Conservation (phyloP, 2,888 invertebrate species). For the Parnassius smintheus region DNA sequence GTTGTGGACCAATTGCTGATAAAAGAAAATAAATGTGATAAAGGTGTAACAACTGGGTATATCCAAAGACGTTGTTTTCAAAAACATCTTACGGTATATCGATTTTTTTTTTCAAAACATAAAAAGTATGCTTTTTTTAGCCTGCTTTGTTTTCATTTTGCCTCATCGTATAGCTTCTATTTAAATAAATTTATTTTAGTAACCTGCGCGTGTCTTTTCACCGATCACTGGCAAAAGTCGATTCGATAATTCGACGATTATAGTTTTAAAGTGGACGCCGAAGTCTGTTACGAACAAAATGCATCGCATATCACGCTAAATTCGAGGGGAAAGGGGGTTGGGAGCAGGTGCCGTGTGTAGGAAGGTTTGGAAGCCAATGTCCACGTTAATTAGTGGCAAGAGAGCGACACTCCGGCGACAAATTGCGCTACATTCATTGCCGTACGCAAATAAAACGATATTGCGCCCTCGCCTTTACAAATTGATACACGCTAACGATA, state of each 20-base stretch:
- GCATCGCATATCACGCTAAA: constrained; percentile 14
- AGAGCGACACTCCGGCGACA: constrained; percentile 61
- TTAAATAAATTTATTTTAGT: not conserved
- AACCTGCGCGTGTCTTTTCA: not conserved
- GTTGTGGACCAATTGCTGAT: no score
- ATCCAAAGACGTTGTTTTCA: no score
- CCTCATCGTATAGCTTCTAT: no score
- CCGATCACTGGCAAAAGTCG: not conserved
- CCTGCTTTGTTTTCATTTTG: no score
- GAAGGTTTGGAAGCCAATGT: constrained; percentile 69
- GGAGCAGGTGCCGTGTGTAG: constrained; percentile 43
- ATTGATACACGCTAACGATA: constrained; percentile 27
- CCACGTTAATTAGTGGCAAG: constrained; percentile 71
- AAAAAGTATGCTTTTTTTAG: no score
- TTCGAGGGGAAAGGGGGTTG: constrained; percentile 2
- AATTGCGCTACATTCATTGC: constrained; percentile 64
- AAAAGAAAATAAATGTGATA: no score
- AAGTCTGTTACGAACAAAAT: constrained; percentile 5
- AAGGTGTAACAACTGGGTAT: no score
- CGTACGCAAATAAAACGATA: constrained; percentile 55
- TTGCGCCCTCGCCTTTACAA: constrained; percentile 32
- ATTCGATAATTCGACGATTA: constrained; percentile 9
- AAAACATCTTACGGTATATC: no score
- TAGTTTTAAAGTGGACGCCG: constrained; percentile 1
- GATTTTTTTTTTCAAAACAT: no score